Evolutionary conservation across 2,888 invertebrate genomes (phyloP).

Genomic region (Xylota sylvarum): DNA sequence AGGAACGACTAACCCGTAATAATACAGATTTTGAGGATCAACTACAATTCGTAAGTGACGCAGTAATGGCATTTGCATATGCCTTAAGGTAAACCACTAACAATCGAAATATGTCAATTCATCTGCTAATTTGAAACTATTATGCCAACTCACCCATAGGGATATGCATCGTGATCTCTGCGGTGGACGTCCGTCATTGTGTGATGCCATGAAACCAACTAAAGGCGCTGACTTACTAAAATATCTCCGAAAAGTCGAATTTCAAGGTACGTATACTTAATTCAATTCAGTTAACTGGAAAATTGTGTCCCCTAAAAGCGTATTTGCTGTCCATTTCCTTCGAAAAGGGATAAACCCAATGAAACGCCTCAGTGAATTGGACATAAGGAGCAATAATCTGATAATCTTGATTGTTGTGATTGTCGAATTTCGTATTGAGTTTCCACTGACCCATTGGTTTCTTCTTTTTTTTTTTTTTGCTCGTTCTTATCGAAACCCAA

Average conservation of each 20-base stretch:
- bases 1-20: constrained; percentile 90
- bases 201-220: constrained; percentile 95
- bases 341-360: constrained; percentile 56
- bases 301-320: constrained; percentile 48
- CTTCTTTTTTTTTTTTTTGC: not conserved
- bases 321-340: constrained; percentile 30
- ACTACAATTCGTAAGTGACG: constrained; percentile 98
- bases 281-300: constrained; percentile 66
- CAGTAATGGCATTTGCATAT: constrained; percentile 97
- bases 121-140: constrained; percentile 2
- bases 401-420: constrained; percentile 52
- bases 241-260: constrained; percentile 93
- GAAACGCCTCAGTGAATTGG: constrained; percentile 57
- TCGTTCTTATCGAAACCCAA: constrained; percentile 25
- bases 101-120: constrained; percentile 10
- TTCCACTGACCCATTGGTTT: constrained; percentile 22
- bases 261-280: constrained; percentile 89
- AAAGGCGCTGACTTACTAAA: constrained; percentile 94
- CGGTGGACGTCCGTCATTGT: constrained; percentile 90
- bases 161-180: constrained; percentile 95
- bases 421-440: constrained; percentile 44
- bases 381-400: constrained; percentile 45
- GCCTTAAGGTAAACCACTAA: constrained; percentile 89
- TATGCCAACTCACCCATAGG: constrained; percentile 84
- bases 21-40: constrained; percentile 96